phyloP scores from a whole-genome alignment of 2,888 invertebrate species.

The Calameuta filiformis region DNA sequence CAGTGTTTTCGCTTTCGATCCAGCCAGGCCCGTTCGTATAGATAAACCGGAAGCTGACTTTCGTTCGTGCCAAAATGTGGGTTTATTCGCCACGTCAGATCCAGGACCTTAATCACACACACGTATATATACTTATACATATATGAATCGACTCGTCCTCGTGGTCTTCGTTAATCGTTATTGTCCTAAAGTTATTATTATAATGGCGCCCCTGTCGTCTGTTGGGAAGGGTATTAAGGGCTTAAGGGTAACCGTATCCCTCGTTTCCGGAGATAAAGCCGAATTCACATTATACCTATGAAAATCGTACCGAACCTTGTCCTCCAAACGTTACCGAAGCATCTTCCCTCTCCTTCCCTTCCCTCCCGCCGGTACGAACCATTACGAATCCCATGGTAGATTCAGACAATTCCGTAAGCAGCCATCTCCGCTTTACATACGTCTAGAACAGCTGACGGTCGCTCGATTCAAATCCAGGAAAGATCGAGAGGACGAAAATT shows the following conservation, averaged over 20 bases:
- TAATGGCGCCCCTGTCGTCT: conserved; percentile 38
- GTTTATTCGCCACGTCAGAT: not conserved
- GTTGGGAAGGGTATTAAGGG: conserved; percentile 33
- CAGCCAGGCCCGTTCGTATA: not conserved
- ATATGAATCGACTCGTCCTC: conserved; percentile 15
- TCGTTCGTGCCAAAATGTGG: not conserved
- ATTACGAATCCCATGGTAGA: not conserved
- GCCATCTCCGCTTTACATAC: not conserved
- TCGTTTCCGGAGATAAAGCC: conserved; percentile 23
- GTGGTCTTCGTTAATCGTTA: conserved; percentile 42
- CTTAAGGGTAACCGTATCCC: conserved; percentile 28
- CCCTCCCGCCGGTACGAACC: not conserved
- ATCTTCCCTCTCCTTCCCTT: not conserved
- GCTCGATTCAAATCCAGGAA: not conserved
- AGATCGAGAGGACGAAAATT: not conserved
- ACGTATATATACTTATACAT: not conserved
- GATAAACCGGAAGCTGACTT: not conserved
- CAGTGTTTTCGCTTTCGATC: not conserved
- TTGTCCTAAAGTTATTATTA: conserved; percentile 48
- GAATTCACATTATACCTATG: not conserved
- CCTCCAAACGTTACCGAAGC: not conserved
- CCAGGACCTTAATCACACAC: too few species aligned
- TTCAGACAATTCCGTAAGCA: not conserved
- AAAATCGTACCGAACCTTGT: not conserved
- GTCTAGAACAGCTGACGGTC: not conserved